phyloP scores from a whole-genome alignment of 2,797 vertebrate species.

The Anguilla marmorata region DNA sequence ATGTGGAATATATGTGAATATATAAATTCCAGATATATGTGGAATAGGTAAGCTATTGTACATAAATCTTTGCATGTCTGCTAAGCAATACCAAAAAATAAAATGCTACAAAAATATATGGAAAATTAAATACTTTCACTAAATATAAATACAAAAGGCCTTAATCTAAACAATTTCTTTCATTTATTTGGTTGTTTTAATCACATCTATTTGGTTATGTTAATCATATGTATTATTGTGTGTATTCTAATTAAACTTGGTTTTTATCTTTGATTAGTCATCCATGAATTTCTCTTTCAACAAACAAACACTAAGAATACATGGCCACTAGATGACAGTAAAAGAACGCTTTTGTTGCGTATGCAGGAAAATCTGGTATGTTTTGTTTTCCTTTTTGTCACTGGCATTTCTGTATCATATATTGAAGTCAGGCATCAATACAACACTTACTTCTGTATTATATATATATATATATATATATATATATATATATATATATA shows the following conservation, averaged over 20 bases:
- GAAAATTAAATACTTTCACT: too few species aligned
- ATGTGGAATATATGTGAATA: too few species aligned
- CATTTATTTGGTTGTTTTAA: not conserved
- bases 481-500: too few species aligned
- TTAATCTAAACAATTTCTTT: not conserved
- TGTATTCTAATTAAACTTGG: not conserved
- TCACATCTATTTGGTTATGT: not conserved
- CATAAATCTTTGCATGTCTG: too few species aligned
- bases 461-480: not conserved
- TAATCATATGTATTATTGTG: not conserved
- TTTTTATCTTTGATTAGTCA: not conserved
- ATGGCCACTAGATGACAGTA: constrained; percentile 14
- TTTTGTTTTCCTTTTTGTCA: not conserved
- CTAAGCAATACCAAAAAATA: too few species aligned
- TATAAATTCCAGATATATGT: too few species aligned
- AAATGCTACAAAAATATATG: too few species aligned
- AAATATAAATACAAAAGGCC: too few species aligned
- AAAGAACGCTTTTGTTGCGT: not conserved
- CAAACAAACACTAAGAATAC: not conserved
- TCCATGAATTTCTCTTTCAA: not conserved
- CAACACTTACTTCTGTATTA: not conserved
- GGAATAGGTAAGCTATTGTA: too few species aligned
- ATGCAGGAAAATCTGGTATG: not conserved
- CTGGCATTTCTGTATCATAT: not conserved
- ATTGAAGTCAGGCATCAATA: not conserved